Conservation (phyloP, 2,113 vertebrate species). For the Chrysochloris asiatica region DNA sequence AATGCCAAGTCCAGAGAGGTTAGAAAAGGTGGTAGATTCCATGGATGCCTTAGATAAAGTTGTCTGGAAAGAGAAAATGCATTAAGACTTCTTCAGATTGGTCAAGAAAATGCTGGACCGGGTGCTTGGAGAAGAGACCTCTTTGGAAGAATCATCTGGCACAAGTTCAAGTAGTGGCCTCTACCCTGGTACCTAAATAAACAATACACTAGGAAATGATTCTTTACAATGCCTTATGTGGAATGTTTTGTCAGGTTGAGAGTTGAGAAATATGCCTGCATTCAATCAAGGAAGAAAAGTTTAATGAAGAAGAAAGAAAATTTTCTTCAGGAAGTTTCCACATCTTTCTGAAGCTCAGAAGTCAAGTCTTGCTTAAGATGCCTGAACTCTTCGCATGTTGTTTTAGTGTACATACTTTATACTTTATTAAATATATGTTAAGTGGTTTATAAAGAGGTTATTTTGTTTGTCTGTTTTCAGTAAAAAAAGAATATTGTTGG, state of each 20-base stretch:
- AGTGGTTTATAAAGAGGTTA: constrained; percentile 56
- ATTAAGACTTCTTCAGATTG: constrained; percentile 92
- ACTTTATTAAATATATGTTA: constrained; percentile 33
- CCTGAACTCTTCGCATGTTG: constrained; percentile 29
- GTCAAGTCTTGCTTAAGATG: constrained; percentile 43
- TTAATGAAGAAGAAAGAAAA: constrained; percentile 77
- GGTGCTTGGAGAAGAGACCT: constrained; percentile 91
- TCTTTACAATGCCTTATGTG: constrained; percentile 90
- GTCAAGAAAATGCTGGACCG: constrained; percentile 89
- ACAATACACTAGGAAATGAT: constrained; percentile 89
- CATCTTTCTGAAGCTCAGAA: constrained; percentile 79
- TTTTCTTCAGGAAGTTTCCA: constrained; percentile 86
- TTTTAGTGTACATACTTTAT: not conserved
- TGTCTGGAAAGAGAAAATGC: constrained; percentile 91
- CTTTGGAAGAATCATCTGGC: constrained; percentile 93
- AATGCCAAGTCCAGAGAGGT: constrained; percentile 96
- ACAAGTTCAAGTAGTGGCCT: constrained; percentile 92
- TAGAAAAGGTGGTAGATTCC: constrained; percentile 93
- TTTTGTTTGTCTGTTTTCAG: too few species aligned
- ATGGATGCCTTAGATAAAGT: constrained; percentile 92
- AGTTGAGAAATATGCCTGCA: constrained; percentile 86
- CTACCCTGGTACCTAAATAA: constrained; percentile 97
- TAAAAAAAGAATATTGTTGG: not conserved
- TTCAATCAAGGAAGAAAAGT: constrained; percentile 71
- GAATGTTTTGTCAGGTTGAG: constrained; percentile 89